Base-by-base conservation (phyloP, 2,888 invertebrate genomes). In the Tenthredo amoena region DNA sequence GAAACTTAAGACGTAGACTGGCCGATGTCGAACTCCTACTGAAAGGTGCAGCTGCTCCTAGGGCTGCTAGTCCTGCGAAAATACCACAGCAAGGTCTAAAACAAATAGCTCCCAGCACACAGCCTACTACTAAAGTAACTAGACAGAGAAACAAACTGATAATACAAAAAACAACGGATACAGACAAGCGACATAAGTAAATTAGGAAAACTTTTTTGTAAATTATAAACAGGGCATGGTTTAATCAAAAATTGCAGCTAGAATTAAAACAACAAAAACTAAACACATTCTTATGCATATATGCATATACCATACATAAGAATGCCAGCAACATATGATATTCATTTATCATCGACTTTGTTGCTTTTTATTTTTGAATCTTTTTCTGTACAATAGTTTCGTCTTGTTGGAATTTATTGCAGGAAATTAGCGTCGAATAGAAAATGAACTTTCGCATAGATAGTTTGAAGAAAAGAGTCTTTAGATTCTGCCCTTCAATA, bases 81-180 rank as follows among this genome's bases (percentile, higher is more conserved):
- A 96, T 96, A 90, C 96, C 96, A 43, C 96, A 96, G 90, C 96
- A 96, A 91, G 96, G 96, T 89, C 92, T 96, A 72, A 95, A 96
- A 86, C 96, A 96, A 90, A 95, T 96, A 50, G 91, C 92, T 26
- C 95, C 96, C 0, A 95, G 95, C 43, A 94, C 95, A 65, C 92
- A 95, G 47, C 96, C 96, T 0, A 96, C 95, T 47, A 97, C 97
- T 1, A 97, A 96, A 93, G 97, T 98, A 50, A 98, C 97, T 0
- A 95, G 97, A 87, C 96, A 97, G 92, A 96, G 96, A 92, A 98
- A 98, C 92, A 98, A 98, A 92, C 95, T 98, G 18, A 96, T 98
- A 86, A 97, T 98, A 89, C 96, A 96, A 87, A 96, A 96, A 90
- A 96, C 95, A 85, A 95, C 88, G 34, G 90, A 90, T 79, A 88